These are phyloP conservation scores for Julus scandinavius DNA, from an alignment of 2,888 invertebrate species.

Conservation along the genomic window DNA sequence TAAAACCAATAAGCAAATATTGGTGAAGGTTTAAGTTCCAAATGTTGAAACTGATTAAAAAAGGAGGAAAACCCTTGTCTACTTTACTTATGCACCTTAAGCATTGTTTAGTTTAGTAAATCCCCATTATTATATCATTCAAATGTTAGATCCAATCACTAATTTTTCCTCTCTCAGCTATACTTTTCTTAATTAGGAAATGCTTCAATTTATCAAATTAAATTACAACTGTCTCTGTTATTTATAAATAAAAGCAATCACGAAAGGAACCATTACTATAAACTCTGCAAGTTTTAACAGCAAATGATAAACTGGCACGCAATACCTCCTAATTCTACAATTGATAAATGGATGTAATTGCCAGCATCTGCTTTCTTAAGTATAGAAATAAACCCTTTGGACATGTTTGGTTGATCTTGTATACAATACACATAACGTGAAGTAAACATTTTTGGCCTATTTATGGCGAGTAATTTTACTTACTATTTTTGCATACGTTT, in stretches of 20 bases:
- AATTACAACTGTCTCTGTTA: not conserved
- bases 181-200: not conserved
- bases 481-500: too few relatives aligned
- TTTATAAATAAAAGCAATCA: not conserved
- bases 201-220: not conserved
- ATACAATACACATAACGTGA: too few relatives aligned
- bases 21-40: not conserved
- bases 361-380: not conserved
- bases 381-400: not conserved
- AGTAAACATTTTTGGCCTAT: too few relatives aligned
- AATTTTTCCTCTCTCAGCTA: not conserved
- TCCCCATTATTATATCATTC: not conserved
- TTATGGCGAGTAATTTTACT: too few relatives aligned
- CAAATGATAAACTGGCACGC: conserved; percentile 17
- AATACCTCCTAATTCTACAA: not conserved
- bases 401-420: too few relatives aligned
- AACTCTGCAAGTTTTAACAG: not conserved
- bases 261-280: not conserved
- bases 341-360: not conserved
- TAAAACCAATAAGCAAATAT: conserved; percentile 11
- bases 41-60: too few relatives aligned
- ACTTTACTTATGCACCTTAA: too few relatives aligned
- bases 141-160: not conserved
- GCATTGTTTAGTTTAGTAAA: not conserved
- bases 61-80: too few relatives aligned